Evolutionary conservation across 1,140 invertebrate genomes (phyloP).

Genomic region (Epicauta chinensis): DNA sequence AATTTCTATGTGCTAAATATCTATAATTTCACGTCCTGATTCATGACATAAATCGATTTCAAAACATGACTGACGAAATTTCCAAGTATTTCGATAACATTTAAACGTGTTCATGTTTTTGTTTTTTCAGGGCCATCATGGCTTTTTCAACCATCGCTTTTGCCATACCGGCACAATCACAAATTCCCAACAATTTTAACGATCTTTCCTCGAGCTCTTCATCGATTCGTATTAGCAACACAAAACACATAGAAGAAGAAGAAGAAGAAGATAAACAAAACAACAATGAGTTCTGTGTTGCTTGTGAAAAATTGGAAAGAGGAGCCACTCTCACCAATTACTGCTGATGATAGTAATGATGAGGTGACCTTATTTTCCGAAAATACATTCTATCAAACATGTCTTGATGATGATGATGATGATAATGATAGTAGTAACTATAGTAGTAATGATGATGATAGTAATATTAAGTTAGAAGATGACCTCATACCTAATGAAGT

Average conservation of each 20-base stretch:
- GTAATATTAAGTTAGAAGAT: constrained; percentile 6
- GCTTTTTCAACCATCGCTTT: constrained; percentile 31
- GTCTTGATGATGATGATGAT: constrained; percentile 25
- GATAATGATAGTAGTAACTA: constrained; percentile 30
- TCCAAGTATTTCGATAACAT: no score
- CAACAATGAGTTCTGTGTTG: constrained; percentile 38
- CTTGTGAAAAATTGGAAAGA: constrained; percentile 41
- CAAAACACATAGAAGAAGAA: no score
- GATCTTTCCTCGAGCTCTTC: constrained; percentile 27
- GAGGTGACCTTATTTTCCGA: constrained; percentile 18
- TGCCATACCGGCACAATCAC: constrained; percentile 24
- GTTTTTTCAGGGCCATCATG: constrained; percentile 38
- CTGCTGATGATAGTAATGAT: constrained; percentile 29
- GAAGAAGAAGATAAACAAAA: constrained; percentile 30
- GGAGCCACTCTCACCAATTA: constrained; percentile 46
- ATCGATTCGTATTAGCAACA: constrained; percentile 9
- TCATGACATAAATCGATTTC: not conserved
- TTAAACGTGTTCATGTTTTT: not conserved
- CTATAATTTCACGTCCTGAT: no score
- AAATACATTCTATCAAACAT: constrained; percentile 28
- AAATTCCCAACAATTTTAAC: constrained; percentile 20
- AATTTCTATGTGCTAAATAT: no score
- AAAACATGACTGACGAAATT: not conserved
- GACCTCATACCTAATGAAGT: constrained; percentile 30
- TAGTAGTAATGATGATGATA: constrained; percentile 25